phyloP scores from a whole-genome alignment of 2,113 vertebrate species.

The Perca schrenkii region DNA sequence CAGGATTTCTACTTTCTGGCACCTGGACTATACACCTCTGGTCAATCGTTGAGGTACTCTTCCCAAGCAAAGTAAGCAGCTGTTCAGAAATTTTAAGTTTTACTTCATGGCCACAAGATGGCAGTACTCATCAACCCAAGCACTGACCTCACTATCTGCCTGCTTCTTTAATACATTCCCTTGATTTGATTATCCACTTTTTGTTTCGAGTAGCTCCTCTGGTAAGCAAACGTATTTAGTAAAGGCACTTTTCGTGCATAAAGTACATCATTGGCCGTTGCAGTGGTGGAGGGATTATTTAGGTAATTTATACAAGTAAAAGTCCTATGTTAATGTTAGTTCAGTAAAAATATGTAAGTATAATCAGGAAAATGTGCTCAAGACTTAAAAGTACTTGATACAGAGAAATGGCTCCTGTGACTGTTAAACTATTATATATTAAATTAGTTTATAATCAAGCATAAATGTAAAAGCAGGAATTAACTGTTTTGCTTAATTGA shows the following conservation, averaged over 20 bases:
- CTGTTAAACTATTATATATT: neutral
- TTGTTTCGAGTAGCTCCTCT: neutral
- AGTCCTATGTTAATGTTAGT: no score
- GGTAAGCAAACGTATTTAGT: neutral
- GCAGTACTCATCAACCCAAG: neutral
- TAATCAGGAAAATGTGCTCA: neutral
- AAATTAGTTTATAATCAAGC: neutral
- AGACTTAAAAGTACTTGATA: neutral
- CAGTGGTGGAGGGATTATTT: neutral
- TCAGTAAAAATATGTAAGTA: neutral
- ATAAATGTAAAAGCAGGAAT: neutral
- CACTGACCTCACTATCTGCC: neutral
- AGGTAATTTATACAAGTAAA: neutral
- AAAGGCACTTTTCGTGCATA: neutral
- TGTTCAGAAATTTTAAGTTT: neutral
- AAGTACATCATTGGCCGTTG: neutral
- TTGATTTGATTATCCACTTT: neutral
- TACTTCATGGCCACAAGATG: conserved; percentile 48
- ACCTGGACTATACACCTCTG: no score
- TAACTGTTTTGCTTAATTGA: neutral
- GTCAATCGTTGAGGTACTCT: no score
- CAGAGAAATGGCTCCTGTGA: neutral
- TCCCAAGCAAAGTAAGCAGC: no score
- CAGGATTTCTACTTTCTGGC: no score
- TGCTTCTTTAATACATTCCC: neutral